These are phyloP conservation scores for Chironomus riparius DNA, from an alignment of 2,888 invertebrate genomes.

Conservation along the genomic window DNA sequence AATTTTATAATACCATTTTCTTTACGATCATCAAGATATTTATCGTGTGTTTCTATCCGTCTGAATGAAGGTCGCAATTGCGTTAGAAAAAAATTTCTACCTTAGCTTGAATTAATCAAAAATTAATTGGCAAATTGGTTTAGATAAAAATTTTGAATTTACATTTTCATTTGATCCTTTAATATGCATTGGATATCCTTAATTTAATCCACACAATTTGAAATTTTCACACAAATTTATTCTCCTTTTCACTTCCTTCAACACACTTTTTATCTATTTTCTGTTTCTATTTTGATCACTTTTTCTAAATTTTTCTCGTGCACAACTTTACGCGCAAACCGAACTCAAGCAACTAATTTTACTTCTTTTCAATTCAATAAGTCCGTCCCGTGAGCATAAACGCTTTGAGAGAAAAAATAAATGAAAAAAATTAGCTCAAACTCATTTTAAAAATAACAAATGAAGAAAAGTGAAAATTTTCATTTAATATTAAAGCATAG, in stretches of 20 bases:
- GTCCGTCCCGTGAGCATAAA: conserved; percentile 7
- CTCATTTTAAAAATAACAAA: conserved; percentile 8
- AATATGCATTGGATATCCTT: conserved; percentile 10
- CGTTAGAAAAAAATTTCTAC: neutral
- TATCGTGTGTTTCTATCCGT: neutral
- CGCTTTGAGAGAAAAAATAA: neutral
- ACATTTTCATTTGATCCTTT: conserved; percentile 17
- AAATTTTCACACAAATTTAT: neutral
- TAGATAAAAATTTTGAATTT: neutral
- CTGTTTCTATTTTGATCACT: neutral
- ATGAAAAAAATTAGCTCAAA: neutral
- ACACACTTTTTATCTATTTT: neutral
- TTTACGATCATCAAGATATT: neutral
- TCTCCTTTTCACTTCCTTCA: neutral
- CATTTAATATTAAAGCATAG: neutral
- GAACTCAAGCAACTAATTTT: conserved; percentile 24
- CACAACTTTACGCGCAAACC: conserved; percentile 8
- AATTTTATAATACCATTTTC: neutral
- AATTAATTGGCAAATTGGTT: neutral
- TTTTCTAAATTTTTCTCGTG: neutral
- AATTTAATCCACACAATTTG: neutral
- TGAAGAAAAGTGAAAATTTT: neutral
- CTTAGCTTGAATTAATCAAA: neutral
- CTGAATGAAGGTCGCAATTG: neutral
- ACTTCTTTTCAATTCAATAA: neutral